Evolutionary conservation across 2,113 vertebrate genomes (phyloP), one percentile per base, ranked within the genome.

Genomic region (Nothoprocta pentlandii): DNA sequence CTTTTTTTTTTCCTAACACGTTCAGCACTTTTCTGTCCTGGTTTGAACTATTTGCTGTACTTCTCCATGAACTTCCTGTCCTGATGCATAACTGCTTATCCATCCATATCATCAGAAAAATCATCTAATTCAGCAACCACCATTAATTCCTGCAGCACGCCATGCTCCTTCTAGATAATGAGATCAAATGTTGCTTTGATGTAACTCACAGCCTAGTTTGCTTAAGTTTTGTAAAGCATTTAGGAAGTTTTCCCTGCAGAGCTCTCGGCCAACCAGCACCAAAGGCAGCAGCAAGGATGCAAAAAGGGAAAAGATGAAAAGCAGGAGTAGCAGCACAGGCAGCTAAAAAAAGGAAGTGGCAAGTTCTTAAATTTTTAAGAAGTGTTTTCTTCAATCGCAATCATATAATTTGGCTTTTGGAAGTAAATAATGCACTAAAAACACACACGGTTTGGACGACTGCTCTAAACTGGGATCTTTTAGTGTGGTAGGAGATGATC

Each of bases 181-280:
- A 81, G 82, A 94, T 19, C 7, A 36, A 91, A 83, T 2, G 3
- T 63, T 90, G 75, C 69, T 95, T 84, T 83, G 53, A 94, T 86
- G 80, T 61, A 86, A 84, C 58, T 85, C 74, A 68, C 63, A 81
- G 62, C 23, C 83, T 87, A 69, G 90, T 87, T 88, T 93, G 81
- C 62, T 84, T 20, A 90, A 86, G 73, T 92, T 90, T 76, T 92
- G 73, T 79, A 87, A 84, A 75, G 58, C 67, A 54, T 81, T 92
- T 90, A 62, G 62, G 47, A 86, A 81, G 73, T 69, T 90, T 90
- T 95, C 88, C 73, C 73, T 46, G 63, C 44, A 87, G 74, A 90
- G 51, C 56, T 53, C 83, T 68, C 88, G 92, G 84, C 39, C 68
- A 86, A 64, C 47, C 53, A 68, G 86, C 42, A 80, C 59, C 42